Percentiles rank a stretch among this genome's conserved stretches.
phyloP scores from a whole-genome alignment of 2,888 invertebrate genomes.

The Allophyes oxyacanthae region DNA sequence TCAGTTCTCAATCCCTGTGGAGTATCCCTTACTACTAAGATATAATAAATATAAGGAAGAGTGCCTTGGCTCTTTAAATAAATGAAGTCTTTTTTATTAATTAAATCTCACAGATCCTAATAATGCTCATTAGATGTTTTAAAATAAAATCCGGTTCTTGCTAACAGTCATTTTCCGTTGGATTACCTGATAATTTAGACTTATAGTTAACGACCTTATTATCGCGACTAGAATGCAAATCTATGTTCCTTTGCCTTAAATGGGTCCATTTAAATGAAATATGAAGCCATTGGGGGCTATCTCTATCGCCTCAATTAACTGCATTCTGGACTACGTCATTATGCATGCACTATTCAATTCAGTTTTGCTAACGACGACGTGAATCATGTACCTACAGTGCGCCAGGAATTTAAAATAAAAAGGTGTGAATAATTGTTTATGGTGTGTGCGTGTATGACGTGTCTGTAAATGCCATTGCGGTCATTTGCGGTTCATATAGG shows the following conservation, averaged over 20 bases:
- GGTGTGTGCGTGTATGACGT: background rate
- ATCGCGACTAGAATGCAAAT: slow-evolving; percentile 27
- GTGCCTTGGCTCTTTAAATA: too few species aligned
- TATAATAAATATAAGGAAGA: too few species aligned
- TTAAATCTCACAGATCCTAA: slow-evolving; percentile 19
- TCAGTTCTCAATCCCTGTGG: too few species aligned
- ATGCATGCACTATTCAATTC: slow-evolving; percentile 43
- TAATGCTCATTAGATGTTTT: slow-evolving; percentile 13
- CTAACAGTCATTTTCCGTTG: background rate
- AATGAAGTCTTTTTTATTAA: background rate
- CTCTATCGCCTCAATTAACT: slow-evolving; percentile 49
- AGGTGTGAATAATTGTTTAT: slow-evolving; percentile 44
- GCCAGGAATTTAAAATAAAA: slow-evolving; percentile 42
- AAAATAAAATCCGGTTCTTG: slow-evolving; percentile 8
- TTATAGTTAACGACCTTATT: slow-evolving; percentile 26
- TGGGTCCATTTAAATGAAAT: slow-evolving; percentile 35
- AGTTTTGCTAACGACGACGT: slow-evolving; percentile 39
- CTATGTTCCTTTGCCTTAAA: slow-evolving; percentile 19
- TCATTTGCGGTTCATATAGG: too few species aligned
- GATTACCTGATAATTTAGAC: slow-evolving; percentile 25
- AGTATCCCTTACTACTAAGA: too few species aligned
- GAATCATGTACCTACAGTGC: slow-evolving; percentile 19
- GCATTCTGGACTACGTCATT: slow-evolving; percentile 35
- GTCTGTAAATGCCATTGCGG: slow-evolving; percentile 20
- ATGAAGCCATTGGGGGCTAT: slow-evolving; percentile 43